These are phyloP conservation scores for Sebastes itinus DNA, from an alignment of 2,797 vertebrate species.

Conservation along the genomic window DNA sequence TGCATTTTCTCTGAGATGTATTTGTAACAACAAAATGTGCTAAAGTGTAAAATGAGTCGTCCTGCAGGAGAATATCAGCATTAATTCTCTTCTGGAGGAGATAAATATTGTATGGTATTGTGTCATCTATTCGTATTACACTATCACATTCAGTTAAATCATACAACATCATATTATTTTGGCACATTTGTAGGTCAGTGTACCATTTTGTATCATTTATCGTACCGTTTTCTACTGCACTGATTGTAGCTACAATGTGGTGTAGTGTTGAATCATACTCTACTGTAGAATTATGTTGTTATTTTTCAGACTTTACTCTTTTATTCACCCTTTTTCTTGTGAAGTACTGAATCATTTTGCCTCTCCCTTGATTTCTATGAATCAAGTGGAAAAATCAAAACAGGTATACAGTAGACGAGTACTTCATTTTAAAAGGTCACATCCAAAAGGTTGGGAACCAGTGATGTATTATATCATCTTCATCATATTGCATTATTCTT, in stretches of 20 bases:
- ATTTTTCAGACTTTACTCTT: background rate
- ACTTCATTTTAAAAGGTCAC: background rate
- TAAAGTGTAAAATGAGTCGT: background rate
- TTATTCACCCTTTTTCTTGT: accelerated
- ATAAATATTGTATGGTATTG: background rate
- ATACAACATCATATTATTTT: background rate
- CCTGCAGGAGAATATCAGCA: background rate
- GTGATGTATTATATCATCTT: accelerated
- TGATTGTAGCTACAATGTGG: too few relatives aligned
- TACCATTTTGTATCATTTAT: background rate
- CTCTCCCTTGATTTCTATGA: background rate
- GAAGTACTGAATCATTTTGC: background rate
- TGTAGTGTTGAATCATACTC: background rate
- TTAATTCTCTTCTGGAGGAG: background rate
- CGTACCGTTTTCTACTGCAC: background rate
- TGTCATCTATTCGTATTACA: background rate
- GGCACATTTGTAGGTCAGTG: background rate
- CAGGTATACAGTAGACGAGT: too few relatives aligned
- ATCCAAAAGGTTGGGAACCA: background rate
- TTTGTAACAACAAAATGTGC: background rate
- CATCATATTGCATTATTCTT: background rate
- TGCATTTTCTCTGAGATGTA: background rate
- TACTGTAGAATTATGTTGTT: accelerated
- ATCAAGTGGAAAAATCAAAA: background rate
- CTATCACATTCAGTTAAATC: background rate